A percentile compares a stretch with the other conserved stretches of the same genome.
These are phyloP conservation scores for Oenanthe melanoleuca DNA, from an alignment of 2,113 vertebrate genomes.

Conservation along the genomic window DNA sequence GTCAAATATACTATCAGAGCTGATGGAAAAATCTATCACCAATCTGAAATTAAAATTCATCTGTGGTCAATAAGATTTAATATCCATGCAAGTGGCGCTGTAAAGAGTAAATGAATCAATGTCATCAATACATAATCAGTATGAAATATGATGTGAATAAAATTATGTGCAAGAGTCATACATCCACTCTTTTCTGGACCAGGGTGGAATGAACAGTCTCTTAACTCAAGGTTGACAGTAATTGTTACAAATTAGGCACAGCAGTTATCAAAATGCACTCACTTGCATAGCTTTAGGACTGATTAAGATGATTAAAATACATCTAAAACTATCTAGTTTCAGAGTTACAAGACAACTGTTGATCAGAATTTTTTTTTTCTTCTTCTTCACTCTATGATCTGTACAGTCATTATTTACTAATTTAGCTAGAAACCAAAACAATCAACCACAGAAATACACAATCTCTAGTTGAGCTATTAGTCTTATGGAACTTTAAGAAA, in stretches of 20 bases:
- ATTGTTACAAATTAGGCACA: conserved; percentile 92
- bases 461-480: conserved; percentile 14
- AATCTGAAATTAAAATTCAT: conserved; percentile 95
- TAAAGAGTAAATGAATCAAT: conserved; percentile 92
- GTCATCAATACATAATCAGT: conserved; percentile 94
- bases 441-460: conserved; percentile 18
- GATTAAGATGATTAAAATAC: conserved; percentile 85
- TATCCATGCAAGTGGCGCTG: conserved; percentile 89
- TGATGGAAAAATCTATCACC: conserved; percentile 95
- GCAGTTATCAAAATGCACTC: conserved; percentile 87
- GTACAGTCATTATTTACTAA: conserved; percentile 49
- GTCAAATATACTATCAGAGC: conserved; percentile 91
- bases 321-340: conserved; percentile 79
- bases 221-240: conserved; percentile 89
- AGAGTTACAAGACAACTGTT: conserved; percentile 79
- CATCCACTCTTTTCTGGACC: conserved; percentile 83
- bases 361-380: conserved; percentile 61
- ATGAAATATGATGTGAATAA: conserved; percentile 91
- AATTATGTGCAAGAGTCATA: conserved; percentile 87
- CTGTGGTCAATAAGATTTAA: conserved; percentile 95
- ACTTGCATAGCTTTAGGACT: conserved; percentile 85
- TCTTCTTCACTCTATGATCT: conserved; percentile 16
- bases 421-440: conserved; percentile 53
- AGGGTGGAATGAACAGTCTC: conserved; percentile 83
- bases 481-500: conserved; percentile 9